Percentiles rank a stretch among this genome's conserved stretches.
Conservation (phyloP, 2,888 invertebrate species). For the Plagodis dolabraria region DNA sequence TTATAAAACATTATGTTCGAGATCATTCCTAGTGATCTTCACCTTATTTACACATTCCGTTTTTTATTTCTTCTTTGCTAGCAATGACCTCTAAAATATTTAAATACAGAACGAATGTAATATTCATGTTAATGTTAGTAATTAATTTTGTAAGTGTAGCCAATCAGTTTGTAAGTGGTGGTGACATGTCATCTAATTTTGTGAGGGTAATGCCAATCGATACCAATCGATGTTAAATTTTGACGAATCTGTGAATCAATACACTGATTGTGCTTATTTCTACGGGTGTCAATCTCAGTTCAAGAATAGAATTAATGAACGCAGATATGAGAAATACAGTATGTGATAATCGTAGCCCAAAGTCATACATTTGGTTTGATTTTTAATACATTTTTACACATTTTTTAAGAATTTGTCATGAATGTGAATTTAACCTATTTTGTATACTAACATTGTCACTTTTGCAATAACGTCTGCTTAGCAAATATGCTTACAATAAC, state of each 20-base stretch:
- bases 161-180: conserved; percentile 43
- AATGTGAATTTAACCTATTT: neutral
- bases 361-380: conserved; percentile 27
- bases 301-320: neutral
- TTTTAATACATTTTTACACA: conserved; percentile 30
- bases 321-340: too few species aligned
- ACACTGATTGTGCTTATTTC: conserved; percentile 53
- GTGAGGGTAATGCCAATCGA: conserved; percentile 50
- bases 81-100: conserved; percentile 43
- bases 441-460: neutral
- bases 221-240: conserved; percentile 33
- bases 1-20: conserved; percentile 30
- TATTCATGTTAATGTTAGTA: conserved; percentile 31
- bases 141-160: conserved; percentile 46
- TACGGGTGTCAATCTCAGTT: conserved; percentile 38
- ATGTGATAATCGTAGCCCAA: conserved; percentile 17
- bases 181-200: conserved; percentile 44
- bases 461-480: too few species aligned
- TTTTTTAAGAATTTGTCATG: neutral
- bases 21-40: conserved; percentile 14
- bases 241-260: conserved; percentile 54
- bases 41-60: conserved; percentile 21
- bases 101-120: conserved; percentile 42
- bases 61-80: conserved; percentile 30
- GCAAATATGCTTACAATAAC: too few species aligned